Base-by-base conservation (phyloP, 1,140 invertebrate species). In the Drosophila ficusphila region DNA sequence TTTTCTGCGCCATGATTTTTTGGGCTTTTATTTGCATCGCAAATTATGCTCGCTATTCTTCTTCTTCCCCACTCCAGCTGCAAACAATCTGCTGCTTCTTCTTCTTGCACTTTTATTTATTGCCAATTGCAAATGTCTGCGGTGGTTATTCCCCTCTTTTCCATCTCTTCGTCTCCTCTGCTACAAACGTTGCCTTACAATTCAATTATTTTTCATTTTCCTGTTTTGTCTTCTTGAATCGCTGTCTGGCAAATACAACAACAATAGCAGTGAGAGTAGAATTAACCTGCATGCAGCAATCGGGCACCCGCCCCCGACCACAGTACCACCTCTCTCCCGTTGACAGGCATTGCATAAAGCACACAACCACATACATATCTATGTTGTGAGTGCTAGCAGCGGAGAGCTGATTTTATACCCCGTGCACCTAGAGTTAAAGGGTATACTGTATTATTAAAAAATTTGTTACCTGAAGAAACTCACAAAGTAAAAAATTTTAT, bases 181-280 rank as follows among this genome's bases (percentile, higher is more conserved):
- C 65, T 73, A 62, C 54, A 62, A 85, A 79, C 68, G 69, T 25
- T 65, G 76, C 69, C 76, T 76, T 85, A 85, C 81, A 85, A 85
- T 85, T 85, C 81, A 85, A 85, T 85, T 86, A 85, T 86, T 86
- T 85, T 85, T 69, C 72, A 74, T 86, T 86, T 86, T 86, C 73
- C 82, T 79, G 81, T 74, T 86, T 81, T 76, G 62, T 81, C 82
- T 86, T 86, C 71, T 85, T 79, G 46, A 79, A 74, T 75, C 57
- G 69, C 61, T 58, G 54, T 67, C 72, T 82, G 78, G 73, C 42
- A 75, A 33, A 27, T 67, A 21, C 46, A 76, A 34, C 34, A 73
- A 48, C 58, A 56, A 18, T 74, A 54, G n/a, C 33, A 38, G 31
- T 33, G 54, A 61, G 53, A 71, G 44, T 47, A 72, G 64, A 83